Percentiles rank a stretch among this genome's conserved stretches.
Evolutionary conservation across 1,140 invertebrate genomes (phyloP).

Genomic region (Lepidurus apus): DNA sequence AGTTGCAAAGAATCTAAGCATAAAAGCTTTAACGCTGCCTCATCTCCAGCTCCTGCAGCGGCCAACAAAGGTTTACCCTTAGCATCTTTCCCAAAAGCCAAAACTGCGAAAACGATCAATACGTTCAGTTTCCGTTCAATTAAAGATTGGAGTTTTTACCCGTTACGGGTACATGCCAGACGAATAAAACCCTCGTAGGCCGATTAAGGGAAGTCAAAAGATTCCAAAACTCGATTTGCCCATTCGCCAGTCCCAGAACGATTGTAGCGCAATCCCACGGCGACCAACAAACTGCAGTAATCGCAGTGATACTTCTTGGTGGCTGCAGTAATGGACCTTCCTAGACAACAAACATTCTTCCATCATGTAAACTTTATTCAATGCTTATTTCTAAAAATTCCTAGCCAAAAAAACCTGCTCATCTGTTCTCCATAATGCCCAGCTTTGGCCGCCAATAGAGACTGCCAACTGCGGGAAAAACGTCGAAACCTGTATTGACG

Average conservation of each 20-base stretch:
- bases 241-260: conserved; percentile 26
- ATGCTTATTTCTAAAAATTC: too few species aligned
- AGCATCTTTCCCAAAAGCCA: background rate
- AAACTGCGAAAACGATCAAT: background rate
- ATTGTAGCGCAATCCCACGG: conserved; percentile 26
- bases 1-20: background rate
- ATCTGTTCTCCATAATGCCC: conserved; percentile 30
- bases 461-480: conserved; percentile 21
- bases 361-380: too few species aligned
- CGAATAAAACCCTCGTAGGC: background rate
- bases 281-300: conserved; percentile 28
- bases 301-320: background rate
- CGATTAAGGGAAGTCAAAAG: background rate
- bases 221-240: conserved; percentile 30
- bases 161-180: background rate
- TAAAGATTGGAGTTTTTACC: background rate
- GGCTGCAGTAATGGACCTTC: conserved; percentile 31
- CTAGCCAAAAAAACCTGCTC: conserved; percentile 22
- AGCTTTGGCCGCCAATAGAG: conserved; percentile 25
- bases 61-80: background rate
- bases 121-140: background rate
- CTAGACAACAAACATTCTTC: background rate
- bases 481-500: conserved; percentile 1
- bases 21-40: background rate
- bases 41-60: background rate